Base-by-base conservation (phyloP, 2,888 invertebrate genomes). In the Drosophila maculinotata region DNA sequence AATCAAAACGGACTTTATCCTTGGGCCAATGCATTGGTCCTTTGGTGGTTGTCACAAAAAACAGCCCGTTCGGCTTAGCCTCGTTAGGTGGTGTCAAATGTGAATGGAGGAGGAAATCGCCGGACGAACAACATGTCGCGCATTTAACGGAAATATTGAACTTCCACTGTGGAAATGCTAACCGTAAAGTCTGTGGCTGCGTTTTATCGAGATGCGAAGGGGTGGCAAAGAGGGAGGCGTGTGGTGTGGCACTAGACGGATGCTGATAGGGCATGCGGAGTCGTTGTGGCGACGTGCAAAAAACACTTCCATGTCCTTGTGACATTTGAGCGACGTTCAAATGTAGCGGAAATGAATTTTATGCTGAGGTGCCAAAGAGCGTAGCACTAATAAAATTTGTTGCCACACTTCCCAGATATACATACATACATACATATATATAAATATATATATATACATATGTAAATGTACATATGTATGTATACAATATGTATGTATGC, bases 341-440 rank as follows among this genome's bases (percentile, higher is more conserved):
- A 83, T 70, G 66, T 64, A 76, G 65, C 87, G 87, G 80, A 80
- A 80, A 83, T 80, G 84, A 80, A 86, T 80, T 86, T 80, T 65
- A 74, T 83, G 68, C 70, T 70, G 64, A 80, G 75, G 69, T 75
- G 78, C 78, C 64, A 73, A 57, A 53, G 53, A 60, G 54, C 65
- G 59, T 26, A 60, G 44, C 54, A 60, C 78, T 66, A 79, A 79
- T 79, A 82, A 69, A 73, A 68, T 44, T 52, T 25, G 38, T 36
- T 14, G n/a, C 36, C 15, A 14, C 14, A 31, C 17, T 9, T 28
- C n/a, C n/a, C n/a, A 15, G 12, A 57, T 49, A 52, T 17, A 53
- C 20, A 17, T 15, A 52, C 4, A 39, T 7, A 39, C 7, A 30
- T 8, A 8, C n/a, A 26, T n/a, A 35, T 3, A 52, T 35, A 14